Base-by-base conservation (phyloP, 2,797 vertebrate genomes). In the Protosalanx chinensis region DNA sequence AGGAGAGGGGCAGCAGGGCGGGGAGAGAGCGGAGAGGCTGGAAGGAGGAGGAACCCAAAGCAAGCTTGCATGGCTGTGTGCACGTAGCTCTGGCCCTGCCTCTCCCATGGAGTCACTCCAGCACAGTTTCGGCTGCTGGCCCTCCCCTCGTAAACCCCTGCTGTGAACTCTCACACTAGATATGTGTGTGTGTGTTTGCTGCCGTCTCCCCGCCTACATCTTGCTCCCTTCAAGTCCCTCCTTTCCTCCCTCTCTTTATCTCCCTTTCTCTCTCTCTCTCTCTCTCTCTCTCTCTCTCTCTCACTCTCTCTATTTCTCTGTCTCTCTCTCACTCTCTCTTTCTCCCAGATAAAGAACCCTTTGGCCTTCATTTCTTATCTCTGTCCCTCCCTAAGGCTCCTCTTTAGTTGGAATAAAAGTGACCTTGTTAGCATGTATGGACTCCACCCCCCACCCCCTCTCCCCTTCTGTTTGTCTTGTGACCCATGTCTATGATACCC, bases 401-500 rank as follows among this genome's bases (percentile, higher is more conserved):
- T 16, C 6, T 74, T 13, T 76, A 16, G 27, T 67, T 80, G 4
- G 5, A 79, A 67, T 80, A 8, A 77, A 80, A 72, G 33, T 66
- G n/a, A 27, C 61, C 59, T 30, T 68, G 60, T 64, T 59, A 37
- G 64, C 76, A 60, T 75, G 51, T 33, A 13, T 2, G 59, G 49
- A 71, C 58, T 29, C 23, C 13, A 27, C 23, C 1, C 0, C 6
- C 75, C 73, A 64, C 56, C 6, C 60, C 18, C 20, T 20, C 23
- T 23, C 18, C 20, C 30, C 23, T 23, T 81, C 71, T 67, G 63
- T 86, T 71, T 75, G 86, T 89, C 87, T 90, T 90, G 87, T 92
- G 91, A 92, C 86, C 80, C 61, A 18, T 69, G 72, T 75, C 83
- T 84, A 75, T 85, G 84, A 89, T 90, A 89, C 86, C 88, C 88